A percentile compares a stretch with the other conserved stretches of the same genome.
Conservation (phyloP, 2,888 invertebrate genomes). For the Dasypolia templi region DNA sequence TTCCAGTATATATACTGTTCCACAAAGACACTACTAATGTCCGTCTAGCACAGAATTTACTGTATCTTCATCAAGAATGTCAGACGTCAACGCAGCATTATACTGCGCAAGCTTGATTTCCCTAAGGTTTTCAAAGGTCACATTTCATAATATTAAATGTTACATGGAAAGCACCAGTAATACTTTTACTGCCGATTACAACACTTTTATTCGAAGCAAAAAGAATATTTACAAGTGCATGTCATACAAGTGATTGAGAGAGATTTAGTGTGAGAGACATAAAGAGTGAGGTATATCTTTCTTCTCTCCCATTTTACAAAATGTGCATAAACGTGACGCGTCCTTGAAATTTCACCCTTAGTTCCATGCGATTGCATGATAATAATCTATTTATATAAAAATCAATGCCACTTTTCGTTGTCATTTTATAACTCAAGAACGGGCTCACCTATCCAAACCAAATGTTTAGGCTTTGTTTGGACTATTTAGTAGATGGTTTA, state of each 20-base stretch:
- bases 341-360: neutral
- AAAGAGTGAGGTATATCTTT: neutral
- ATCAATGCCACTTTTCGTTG: no score
- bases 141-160: conserved; percentile 53
- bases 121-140: conserved; percentile 48
- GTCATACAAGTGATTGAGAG: neutral
- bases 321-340: neutral
- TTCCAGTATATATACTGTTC: no score
- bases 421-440: no score
- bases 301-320: neutral
- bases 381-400: no score
- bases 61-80: conserved; percentile 45
- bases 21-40: neutral
- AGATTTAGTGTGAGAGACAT: neutral
- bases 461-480: no score
- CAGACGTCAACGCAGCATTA: conserved; percentile 48
- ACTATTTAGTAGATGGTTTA: no score
- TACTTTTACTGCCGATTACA: conserved; percentile 24
- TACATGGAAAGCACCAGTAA: conserved; percentile 22
- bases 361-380: conserved; percentile 2
- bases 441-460: no score
- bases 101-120: conserved; percentile 41
- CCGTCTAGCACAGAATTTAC: conserved; percentile 13
- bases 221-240: neutral
- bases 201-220: conserved; percentile 1